A percentile compares a stretch with the other conserved stretches of the same genome.
Evolutionary conservation across 2,797 vertebrate genomes (phyloP).

Genomic region (Muscicapa comitata): DNA sequence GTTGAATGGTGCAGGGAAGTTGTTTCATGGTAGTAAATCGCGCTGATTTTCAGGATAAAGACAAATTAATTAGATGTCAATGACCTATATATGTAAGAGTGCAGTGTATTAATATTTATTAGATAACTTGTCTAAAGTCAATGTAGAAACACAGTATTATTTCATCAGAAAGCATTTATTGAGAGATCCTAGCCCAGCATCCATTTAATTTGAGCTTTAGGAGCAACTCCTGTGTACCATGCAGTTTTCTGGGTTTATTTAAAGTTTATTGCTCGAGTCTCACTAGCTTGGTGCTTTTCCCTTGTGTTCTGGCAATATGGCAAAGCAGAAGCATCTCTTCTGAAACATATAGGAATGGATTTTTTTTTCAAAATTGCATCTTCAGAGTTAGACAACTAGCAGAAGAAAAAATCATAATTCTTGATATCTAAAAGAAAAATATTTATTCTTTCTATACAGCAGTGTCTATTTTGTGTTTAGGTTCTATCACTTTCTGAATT

Average conservation of each 20-base stretch:
- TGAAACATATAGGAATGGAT: background rate
- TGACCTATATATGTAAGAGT: background rate
- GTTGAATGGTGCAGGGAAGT: background rate
- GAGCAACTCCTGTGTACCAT: background rate
- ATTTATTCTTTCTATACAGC: background rate
- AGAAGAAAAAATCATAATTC: background rate
- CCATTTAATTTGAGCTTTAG: background rate
- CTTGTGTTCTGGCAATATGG: background rate
- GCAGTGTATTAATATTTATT: background rate
- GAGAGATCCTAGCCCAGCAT: background rate
- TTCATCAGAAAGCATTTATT: background rate
- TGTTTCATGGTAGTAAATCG: background rate
- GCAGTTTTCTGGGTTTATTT: background rate
- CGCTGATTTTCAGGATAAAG: background rate
- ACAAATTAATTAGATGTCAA: background rate
- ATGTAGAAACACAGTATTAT: background rate
- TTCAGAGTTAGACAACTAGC: background rate
- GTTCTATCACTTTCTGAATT: background rate
- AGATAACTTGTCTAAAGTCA: background rate
- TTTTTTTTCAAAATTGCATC: background rate
- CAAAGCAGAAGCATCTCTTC: background rate
- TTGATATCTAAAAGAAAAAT: background rate
- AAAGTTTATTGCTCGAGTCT: background rate
- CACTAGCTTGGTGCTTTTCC: background rate
- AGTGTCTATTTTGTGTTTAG: background rate